Evolutionary conservation across 2,888 invertebrate genomes (phyloP), one percentile per base, ranked within the genome.

Genomic region (Drosophila aldrichi): DNA sequence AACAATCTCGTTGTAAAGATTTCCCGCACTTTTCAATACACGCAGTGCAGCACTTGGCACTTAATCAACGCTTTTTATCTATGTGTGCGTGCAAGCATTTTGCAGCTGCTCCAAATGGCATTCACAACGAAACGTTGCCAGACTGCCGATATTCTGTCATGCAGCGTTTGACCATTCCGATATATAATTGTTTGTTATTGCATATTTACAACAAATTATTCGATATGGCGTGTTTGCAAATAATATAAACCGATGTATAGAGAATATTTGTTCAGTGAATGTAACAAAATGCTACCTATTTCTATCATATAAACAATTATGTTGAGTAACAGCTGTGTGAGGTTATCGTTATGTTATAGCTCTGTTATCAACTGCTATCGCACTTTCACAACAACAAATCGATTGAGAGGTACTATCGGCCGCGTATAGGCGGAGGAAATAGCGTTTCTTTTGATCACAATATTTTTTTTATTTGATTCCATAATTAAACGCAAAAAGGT

Each of bases 1-100:
- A 12, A 59, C 51, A 69, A 65, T 55, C 66, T 72, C 66, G 63
- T 62, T 76, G 61, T 73, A 57, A 60, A 44, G 65, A 79, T 88
- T 82, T 88, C 82, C 82, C 82, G 82, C 82, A 82, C 82, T 82
- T 82, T 82, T 88, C 69, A 62, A 70, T 64, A 70, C 79, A 70
- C 65, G 64, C 66, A 72, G 63, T 70, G 80, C 80, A 80, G 80
- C 76, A 76, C 76, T 71, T 71, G 46, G 66, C 59, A 80, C 80
- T 75, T 57, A 66, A 71, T 73, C 68, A 78, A 68, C 54, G 67
- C 55, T 73, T 69, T 80, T 78, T 77, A 73, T 58, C 49, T 66
- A 40, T 76, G 80, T 80, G 77, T 80, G 80, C 51, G 76, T 79
- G 64, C 58, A 69, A 76, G 76, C 79, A 64, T 76, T 74, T 76